Evolutionary conservation across 2,888 invertebrate genomes (phyloP).

Genomic region (Hymenopus coronatus): DNA sequence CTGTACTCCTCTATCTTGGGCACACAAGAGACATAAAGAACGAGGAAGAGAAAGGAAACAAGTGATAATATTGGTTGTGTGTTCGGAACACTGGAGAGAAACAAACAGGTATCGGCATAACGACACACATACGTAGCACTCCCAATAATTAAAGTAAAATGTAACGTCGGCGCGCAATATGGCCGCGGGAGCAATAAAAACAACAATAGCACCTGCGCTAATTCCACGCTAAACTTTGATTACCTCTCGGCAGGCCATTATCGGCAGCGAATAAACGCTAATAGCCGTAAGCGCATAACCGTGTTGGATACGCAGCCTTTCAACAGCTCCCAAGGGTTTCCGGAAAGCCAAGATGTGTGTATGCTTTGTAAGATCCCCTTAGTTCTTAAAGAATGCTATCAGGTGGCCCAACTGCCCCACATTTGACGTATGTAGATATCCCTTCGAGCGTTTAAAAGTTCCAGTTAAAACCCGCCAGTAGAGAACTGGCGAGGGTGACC

Average conservation of each 20-base stretch:
- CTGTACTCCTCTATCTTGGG: too few species aligned
- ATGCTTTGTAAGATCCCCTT: neutral
- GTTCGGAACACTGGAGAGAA: neutral
- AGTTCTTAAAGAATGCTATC: too few species aligned
- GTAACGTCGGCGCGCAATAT: neutral
- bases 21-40: too few species aligned
- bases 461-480: too few species aligned
- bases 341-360: neutral
- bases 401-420: too few species aligned
- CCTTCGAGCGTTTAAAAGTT: too few species aligned
- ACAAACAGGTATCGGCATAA: neutral
- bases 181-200: neutral
- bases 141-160: neutral
- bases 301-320: neutral
- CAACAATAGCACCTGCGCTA: neutral
- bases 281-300: neutral
- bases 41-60: too few species aligned
- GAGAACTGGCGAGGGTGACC: too few species aligned
- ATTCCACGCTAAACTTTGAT: neutral
- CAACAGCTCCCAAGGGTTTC: neutral
- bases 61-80: too few species aligned
- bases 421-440: too few species aligned
- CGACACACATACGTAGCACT: neutral
- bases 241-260: neutral
- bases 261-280: neutral